A percentile compares a stretch with the other conserved stretches of the same genome.
These are phyloP conservation scores for Lepas anatifera DNA, from an alignment of 2,888 invertebrate species.

Conservation along the genomic window DNA sequence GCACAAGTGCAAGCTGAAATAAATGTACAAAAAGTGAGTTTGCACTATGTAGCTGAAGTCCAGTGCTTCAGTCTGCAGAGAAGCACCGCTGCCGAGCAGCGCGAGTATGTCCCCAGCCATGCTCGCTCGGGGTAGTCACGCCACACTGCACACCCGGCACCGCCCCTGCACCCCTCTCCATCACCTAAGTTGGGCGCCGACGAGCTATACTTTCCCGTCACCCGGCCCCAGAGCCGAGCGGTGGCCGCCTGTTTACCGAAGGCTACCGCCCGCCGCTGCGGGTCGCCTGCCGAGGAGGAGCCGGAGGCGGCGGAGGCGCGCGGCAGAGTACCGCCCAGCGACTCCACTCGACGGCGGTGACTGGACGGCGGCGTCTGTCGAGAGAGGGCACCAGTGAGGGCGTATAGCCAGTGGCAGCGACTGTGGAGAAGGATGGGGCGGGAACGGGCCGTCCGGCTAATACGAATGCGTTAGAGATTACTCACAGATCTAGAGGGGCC, in stretches of 20 bases:
- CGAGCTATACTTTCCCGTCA: conserved; percentile 53
- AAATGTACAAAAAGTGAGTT: no score
- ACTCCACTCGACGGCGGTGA: conserved; percentile 20
- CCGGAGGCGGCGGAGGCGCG: conserved; percentile 19
- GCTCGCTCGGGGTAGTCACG: no score
- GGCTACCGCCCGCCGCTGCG: conserved; percentile 50
- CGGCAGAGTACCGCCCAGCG: conserved; percentile 23
- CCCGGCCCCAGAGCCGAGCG: conserved; percentile 34
- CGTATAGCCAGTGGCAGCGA: no score
- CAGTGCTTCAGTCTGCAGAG: no score
- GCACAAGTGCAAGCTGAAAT: no score
- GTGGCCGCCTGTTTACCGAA: conserved; percentile 51
- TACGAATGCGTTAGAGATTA: no score
- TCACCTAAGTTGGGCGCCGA: conserved; percentile 88
- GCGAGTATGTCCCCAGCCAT: no score
- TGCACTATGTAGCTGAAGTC: no score
- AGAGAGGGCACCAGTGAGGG: not conserved
- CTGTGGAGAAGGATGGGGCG: no score
- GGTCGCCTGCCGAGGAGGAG: conserved; percentile 30
- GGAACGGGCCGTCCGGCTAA: no score
- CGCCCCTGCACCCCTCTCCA: conserved; percentile 21
- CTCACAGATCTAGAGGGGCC: no score
- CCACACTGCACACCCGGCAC: not conserved
- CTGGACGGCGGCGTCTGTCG: conserved; percentile 18
- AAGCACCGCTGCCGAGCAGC: no score